Evolutionary conservation across 2,888 invertebrate species (phyloP).

Genomic region (Trissonchulus latispiculum): DNA sequence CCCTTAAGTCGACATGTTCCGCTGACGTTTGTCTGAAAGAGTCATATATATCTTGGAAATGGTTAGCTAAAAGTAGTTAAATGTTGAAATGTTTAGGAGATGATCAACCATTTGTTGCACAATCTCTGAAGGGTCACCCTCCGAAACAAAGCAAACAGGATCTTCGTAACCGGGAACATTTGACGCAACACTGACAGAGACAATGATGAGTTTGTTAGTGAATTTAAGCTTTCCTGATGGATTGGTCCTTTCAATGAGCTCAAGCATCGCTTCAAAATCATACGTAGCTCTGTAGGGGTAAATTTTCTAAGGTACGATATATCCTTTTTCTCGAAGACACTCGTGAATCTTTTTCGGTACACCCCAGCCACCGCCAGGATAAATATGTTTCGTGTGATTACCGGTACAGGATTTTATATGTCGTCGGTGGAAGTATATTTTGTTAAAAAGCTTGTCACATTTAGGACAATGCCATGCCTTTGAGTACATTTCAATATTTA

Average conservation of each 20-base stretch:
- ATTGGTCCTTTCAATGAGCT: background rate
- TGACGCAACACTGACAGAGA: background rate
- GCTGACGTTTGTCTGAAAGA: no score
- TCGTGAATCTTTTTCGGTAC: background rate
- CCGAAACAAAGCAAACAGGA: background rate
- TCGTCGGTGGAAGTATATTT: background rate
- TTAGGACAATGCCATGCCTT: background rate
- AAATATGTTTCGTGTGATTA: background rate
- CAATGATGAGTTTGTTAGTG: background rate
- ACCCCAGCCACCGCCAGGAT: background rate
- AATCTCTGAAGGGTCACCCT: background rate
- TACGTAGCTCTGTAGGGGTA: background rate
- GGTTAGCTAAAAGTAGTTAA: no score
- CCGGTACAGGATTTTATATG: background rate
- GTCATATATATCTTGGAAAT: no score
- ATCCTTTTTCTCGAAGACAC: background rate
- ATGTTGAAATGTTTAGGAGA: background rate
- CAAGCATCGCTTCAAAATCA: conserved; percentile 6
- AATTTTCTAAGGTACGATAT: background rate
- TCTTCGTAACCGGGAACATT: conserved; percentile 5
- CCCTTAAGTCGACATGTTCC: no score
- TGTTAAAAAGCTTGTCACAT: background rate
- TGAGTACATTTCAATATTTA: background rate
- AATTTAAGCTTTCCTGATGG: background rate
- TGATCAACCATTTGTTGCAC: background rate